These are phyloP conservation scores for Tortricodes alternella DNA, from an alignment of 2,888 invertebrate species.

Conservation along the genomic window DNA sequence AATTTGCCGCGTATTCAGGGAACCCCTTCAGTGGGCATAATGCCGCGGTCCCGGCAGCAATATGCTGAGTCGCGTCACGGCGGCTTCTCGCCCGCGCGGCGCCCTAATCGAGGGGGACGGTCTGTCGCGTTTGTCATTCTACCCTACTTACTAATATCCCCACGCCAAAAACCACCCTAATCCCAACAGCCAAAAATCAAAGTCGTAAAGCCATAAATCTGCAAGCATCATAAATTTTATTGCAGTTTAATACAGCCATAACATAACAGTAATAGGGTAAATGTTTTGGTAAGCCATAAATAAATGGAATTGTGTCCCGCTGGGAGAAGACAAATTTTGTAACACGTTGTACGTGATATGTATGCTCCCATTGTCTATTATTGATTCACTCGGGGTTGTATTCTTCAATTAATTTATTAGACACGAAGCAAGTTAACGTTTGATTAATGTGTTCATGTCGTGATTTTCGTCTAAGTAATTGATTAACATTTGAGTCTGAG, in stretches of 20 bases:
- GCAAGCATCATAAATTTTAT: conserved; percentile 80
- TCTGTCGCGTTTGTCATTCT: conserved; percentile 69
- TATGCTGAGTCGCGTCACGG: conserved; percentile 74
- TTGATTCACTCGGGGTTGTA: conserved; percentile 17
- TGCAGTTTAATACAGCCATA: conserved; percentile 80
- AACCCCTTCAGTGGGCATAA: conserved; percentile 67
- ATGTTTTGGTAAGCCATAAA: conserved; percentile 82
- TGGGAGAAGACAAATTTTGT: conserved; percentile 65
- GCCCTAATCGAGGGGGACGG: conserved; percentile 76
- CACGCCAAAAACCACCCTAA: conserved; percentile 41
- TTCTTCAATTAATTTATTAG: conserved; percentile 24
- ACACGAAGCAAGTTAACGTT: conserved; percentile 24
- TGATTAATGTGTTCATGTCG: conserved; percentile 25
- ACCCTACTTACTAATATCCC: conserved; percentile 46
- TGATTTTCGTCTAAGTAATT: conserved; percentile 22
- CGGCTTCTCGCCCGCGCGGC: conserved; percentile 73
- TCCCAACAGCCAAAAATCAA: conserved; percentile 7
- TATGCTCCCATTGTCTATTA: conserved; percentile 20
- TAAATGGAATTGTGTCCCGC: conserved; percentile 69
- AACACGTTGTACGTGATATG: conserved; percentile 39
- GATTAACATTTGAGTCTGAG: background rate
- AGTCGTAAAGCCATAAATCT: conserved; percentile 41
- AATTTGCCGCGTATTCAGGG: conserved; percentile 69
- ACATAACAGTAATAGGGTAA: conserved; percentile 80
- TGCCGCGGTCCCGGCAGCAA: conserved; percentile 51